A percentile compares a stretch with the other conserved stretches of the same genome.
These are phyloP conservation scores for Diplodus puntazzo DNA, from an alignment of 2,797 vertebrate genomes.

Conservation along the genomic window DNA sequence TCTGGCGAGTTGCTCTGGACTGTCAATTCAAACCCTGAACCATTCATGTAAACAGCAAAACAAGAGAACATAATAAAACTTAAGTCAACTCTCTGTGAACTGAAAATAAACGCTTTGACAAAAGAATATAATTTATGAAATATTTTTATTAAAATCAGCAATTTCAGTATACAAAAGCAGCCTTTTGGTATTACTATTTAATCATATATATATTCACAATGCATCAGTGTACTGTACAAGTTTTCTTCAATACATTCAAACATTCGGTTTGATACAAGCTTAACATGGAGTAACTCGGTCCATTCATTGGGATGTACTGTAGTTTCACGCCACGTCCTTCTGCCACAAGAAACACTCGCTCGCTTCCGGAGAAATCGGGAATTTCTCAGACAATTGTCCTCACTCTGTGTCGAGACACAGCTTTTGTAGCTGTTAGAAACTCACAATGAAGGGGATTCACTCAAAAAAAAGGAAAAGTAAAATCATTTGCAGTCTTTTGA, in stretches of 20 bases:
- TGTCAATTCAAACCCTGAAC: background rate
- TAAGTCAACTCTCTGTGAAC: background rate
- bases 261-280: conserved; percentile 28
- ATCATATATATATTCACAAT: conserved; percentile 50
- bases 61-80: background rate
- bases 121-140: background rate
- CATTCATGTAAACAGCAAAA: background rate
- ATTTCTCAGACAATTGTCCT: conserved; percentile 6
- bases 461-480: background rate
- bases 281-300: conserved; percentile 25
- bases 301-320: background rate
- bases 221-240: conserved; percentile 30
- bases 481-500: conserved; percentile 50
- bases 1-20: background rate
- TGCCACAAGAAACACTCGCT: background rate
- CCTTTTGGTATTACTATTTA: background rate
- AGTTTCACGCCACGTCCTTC: conserved; percentile 16
- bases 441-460: conserved; percentile 23
- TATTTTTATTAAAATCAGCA: conserved; percentile 67
- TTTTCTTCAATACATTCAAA: conserved; percentile 13
- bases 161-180: conserved; percentile 36
- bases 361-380: conserved; percentile 11
- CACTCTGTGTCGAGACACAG: conserved; percentile 4
- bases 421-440: conserved; percentile 2
- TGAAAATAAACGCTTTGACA: background rate